Evolutionary conservation across 2,797 vertebrate genomes (phyloP), one percentile per base, ranked within the genome.

Genomic region (Hoplostethus atlanticus): DNA sequence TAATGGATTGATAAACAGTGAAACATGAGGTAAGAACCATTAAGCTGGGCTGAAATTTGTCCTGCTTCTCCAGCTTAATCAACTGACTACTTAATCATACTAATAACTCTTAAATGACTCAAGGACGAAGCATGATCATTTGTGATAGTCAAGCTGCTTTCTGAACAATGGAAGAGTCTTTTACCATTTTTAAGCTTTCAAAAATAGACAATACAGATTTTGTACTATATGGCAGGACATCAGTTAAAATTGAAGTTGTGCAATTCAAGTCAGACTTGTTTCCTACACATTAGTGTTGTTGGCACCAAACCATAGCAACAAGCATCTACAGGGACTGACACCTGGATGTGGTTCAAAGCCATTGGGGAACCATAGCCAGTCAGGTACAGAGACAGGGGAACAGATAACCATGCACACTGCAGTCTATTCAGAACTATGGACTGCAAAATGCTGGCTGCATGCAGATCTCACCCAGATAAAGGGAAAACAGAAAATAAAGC

Each of bases 371-470:
- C 63, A 68, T 68, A 90, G 80, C n/a, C 79, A 89, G 86, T 75
- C 76, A 80, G 54, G 82, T 83, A 88, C 82, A 90, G 83, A 91
- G 81, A 90, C 82, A 83, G 81, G 85, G 71, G 80, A 72, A 5
- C 79, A 88, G 88, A 93, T 88, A 92, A 93, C 87, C 89, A 83
- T 85, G 61, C 79, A 87, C 77, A 87, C 84, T 83, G 71, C 71
- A 91, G 85, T 92, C 93, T 94, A 91, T 94, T 94, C 92, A 94
- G 9, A 82, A 68, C 73, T 89, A 90, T 80, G 71, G 86, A 93
- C 86, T 91, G 73, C 79, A 89, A 84, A 92, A 93, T 93, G 90
- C 87, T 89, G 86, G 88, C 81, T 82, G 81, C 88, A 86, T 91
- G 87, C 85, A 92, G 92, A 91, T 93, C 81, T 42, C 78, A 73